Percentiles rank a stretch among this genome's conserved stretches.
phyloP scores from a whole-genome alignment of 2,888 invertebrate genomes.

The Baronia brevicornis region DNA sequence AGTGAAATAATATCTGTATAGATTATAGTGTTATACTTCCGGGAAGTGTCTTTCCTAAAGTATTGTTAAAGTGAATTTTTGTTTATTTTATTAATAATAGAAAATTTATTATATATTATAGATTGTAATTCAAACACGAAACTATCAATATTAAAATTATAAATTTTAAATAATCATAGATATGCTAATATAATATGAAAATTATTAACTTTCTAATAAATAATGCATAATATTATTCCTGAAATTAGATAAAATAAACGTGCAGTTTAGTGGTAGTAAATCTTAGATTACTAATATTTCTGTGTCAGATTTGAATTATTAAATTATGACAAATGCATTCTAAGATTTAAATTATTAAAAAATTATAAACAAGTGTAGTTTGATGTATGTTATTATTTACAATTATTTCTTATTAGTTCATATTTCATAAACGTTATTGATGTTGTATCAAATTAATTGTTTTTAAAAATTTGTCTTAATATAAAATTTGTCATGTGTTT shows the following conservation, averaged over 20 bases:
- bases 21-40: background rate
- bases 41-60: background rate
- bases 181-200: slow-evolving; percentile 5
- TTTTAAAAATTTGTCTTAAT: too few relatives aligned
- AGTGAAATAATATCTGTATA: background rate
- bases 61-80: too few relatives aligned
- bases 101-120: slow-evolving; percentile 3
- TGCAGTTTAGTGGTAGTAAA: slow-evolving; percentile 1
- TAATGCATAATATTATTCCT: background rate
- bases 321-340: too few relatives aligned
- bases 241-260: background rate
- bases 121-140: slow-evolving; percentile 5
- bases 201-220: slow-evolving; percentile 1
- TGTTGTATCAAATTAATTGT: too few relatives aligned
- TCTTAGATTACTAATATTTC: background rate
- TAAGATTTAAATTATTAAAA: slow-evolving; percentile 28
- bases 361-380: too few relatives aligned
- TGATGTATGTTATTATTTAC: too few relatives aligned
- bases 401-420: slow-evolving; percentile 17
- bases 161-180: slow-evolving; percentile 7
- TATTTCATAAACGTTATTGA: slow-evolving; percentile 9
- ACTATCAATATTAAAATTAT: too few relatives aligned
- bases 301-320: too few relatives aligned
- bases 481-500: too few relatives aligned
- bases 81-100: too few relatives aligned